Percentiles rank a stretch among this genome's conserved stretches.
Conservation (phyloP, 2,888 invertebrate genomes). For the Ornithoptera priamus region DNA sequence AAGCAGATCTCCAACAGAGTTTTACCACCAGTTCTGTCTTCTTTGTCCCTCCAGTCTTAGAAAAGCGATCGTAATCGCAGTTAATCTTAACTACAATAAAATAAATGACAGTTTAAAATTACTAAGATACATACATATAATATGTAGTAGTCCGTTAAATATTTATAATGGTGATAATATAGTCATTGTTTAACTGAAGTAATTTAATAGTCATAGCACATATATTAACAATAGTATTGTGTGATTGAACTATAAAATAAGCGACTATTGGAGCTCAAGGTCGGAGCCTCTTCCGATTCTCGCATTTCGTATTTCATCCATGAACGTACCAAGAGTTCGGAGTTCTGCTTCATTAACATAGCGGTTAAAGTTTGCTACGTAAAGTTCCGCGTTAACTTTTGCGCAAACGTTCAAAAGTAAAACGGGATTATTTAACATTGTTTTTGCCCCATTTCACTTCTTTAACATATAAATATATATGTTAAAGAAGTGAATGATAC, state of each 20-base stretch:
- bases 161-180: neutral
- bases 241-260: neutral
- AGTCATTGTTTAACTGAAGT: constrained; percentile 1
- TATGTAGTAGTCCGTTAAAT: neutral
- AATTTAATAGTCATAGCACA: constrained; percentile 7
- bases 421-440: no score
- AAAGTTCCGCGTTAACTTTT: neutral
- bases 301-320: constrained; percentile 14
- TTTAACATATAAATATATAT: no score
- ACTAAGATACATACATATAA: no score
- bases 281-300: neutral
- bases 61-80: no score
- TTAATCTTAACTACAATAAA: no score
- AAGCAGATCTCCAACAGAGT: no score
- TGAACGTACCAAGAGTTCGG: constrained; percentile 2
- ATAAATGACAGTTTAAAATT: no score
- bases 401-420: neutral
- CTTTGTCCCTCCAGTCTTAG: no score
- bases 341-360: neutral
- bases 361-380: neutral
- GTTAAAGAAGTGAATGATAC: no score
- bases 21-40: no score
- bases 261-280: constrained; percentile 10
- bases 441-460: no score
- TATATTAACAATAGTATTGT: neutral